Base-by-base conservation (phyloP, 2,797 vertebrate genomes). In the Urocyon cinereoargenteus region DNA sequence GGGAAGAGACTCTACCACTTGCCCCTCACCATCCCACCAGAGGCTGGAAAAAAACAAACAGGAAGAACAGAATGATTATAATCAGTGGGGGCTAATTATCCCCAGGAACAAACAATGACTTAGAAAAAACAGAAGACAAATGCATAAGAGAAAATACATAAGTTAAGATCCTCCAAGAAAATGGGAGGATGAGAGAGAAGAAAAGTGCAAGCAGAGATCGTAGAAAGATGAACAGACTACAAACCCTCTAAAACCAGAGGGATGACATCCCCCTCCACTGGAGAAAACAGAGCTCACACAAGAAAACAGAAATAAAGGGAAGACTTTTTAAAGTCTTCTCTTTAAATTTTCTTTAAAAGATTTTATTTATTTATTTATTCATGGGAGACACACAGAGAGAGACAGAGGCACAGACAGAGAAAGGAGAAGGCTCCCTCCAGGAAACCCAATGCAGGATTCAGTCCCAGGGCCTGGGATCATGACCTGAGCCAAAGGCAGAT, bases 1-100 rank as follows among this genome's bases (percentile, higher is more conserved):
- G 66, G n/a, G 28, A 16, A 10, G 21, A 78, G 34, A 34, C 3
- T 28, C 24, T 28, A 28, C 72, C 72, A 49, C 72, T 3, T 6
- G 14, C 3, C 28, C 26, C 13, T 14, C 3, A 45, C 31, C 15
- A 49, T 34, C 66, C n/a, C 77, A 51, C 70, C n/a, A 77, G 61
- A 86, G 15, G 78, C 75, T 6, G 57, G 86, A 82, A 84, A 77
- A 77, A 83, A 73, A 28, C 24, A 77, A 68, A 26, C 51, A 53
- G 90, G 84, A 94, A 85, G 21, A 40, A 8, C 18, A 8, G 36
- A 84, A 53, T 90, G 51, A 92, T 61, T 92, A 68, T 66, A 92
- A 64, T 84, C 64, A 77, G 88, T 57, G 26, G 70, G 70, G 90
- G n/a, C 34, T 78, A 70, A 90, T 94, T 96, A 96, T 89, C 45